These are phyloP conservation scores for Agonopterix subpropinquella DNA, from an alignment of 2,888 invertebrate genomes.

Conservation along the genomic window DNA sequence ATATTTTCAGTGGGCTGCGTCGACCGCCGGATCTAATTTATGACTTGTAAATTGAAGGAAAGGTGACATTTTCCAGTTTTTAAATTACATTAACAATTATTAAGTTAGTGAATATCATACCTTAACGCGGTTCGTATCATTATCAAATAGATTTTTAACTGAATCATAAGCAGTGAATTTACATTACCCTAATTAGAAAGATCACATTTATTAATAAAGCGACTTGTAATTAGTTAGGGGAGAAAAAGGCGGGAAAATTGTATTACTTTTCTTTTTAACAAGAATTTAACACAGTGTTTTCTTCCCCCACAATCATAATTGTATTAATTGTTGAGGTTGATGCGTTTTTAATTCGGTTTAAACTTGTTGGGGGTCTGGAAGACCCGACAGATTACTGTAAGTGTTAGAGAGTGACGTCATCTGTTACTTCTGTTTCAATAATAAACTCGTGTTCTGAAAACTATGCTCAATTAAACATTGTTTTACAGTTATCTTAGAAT, in stretches of 20 bases:
- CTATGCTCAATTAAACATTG: too few species aligned
- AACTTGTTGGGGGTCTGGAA: slow-evolving; percentile 1
- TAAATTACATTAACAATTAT: not conserved
- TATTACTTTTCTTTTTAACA: slow-evolving; percentile 61
- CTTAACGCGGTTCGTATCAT: too few species aligned
- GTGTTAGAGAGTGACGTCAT: not conserved
- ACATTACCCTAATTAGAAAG: slow-evolving; percentile 54
- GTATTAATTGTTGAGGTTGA: slow-evolving; percentile 61
- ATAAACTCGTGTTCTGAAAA: too few species aligned
- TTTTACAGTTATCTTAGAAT: too few species aligned
- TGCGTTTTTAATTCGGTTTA: slow-evolving; percentile 42
- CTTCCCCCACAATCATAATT: slow-evolving; percentile 58
- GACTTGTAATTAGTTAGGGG: slow-evolving; percentile 68
- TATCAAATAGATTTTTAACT: too few species aligned
- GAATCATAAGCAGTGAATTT: not conserved
- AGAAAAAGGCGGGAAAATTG: slow-evolving; percentile 67
- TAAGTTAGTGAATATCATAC: too few species aligned
- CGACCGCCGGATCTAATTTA: slow-evolving; percentile 58
- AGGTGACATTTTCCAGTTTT: slow-evolving; percentile 7
- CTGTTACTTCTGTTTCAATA: too few species aligned
- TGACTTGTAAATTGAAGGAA: slow-evolving; percentile 50
- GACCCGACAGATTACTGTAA: too few species aligned
- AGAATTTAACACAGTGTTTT: slow-evolving; percentile 58
- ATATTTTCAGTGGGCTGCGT: slow-evolving; percentile 68
- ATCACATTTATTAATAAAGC: slow-evolving; percentile 68